A percentile compares a stretch with the other conserved stretches of the same genome.
phyloP scores from a whole-genome alignment of 2,113 vertebrate genomes.

The Furnarius figulus region DNA sequence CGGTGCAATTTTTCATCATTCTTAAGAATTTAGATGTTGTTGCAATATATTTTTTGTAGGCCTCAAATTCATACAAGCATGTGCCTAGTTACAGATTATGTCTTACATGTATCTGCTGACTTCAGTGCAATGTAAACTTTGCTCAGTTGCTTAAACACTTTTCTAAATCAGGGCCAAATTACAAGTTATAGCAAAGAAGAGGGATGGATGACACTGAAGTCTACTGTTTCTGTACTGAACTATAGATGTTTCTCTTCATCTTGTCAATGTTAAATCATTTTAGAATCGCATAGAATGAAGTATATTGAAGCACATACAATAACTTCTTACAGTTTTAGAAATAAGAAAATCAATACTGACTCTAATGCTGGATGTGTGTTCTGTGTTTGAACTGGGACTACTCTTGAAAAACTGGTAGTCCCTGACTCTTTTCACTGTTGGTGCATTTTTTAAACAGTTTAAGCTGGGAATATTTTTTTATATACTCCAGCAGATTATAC shows the following conservation, averaged over 20 bases:
- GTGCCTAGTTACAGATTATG: slow-evolving; percentile 10
- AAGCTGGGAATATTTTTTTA: slow-evolving; percentile 66
- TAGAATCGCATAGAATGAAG: not conserved
- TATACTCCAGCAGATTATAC: slow-evolving; percentile 63
- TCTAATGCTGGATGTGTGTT: slow-evolving; percentile 54
- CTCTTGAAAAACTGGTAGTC: slow-evolving; percentile 28
- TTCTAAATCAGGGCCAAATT: slow-evolving; percentile 8
- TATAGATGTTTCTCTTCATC: not conserved
- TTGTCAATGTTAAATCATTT: not conserved
- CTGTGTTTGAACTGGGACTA: slow-evolving; percentile 21
- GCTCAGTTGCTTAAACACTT: not conserved
- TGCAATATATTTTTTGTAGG: slow-evolving; percentile 30
- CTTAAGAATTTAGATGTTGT: not conserved
- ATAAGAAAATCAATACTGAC: not conserved
- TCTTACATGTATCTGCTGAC: not conserved
- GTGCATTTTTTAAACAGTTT: slow-evolving; percentile 69
- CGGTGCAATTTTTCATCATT: slow-evolving; percentile 21
- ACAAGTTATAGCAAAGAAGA: not conserved
- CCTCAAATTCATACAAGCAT: not conserved
- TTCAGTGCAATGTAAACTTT: not conserved
- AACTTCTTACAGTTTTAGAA: not conserved
- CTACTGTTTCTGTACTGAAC: not conserved
- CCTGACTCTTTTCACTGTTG: slow-evolving; percentile 43
- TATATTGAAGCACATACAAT: slow-evolving; percentile 33
- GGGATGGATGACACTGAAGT: not conserved